phyloP scores from a whole-genome alignment of 2,888 invertebrate genomes.

The Chloroclysta siterata region DNA sequence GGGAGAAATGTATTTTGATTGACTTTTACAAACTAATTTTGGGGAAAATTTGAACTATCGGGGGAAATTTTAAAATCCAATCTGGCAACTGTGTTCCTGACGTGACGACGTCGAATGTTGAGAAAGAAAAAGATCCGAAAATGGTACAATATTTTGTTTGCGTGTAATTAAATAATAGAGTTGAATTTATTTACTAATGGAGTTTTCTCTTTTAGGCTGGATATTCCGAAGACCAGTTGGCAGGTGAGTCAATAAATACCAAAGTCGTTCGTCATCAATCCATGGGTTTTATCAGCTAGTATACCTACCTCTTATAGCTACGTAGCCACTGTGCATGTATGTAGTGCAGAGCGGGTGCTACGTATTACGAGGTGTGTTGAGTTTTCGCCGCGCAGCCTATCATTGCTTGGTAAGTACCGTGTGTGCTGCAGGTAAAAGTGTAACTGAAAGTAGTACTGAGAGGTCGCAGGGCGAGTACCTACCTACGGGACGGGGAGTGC shows the following conservation, averaged over 20 bases:
- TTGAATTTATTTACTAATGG: not conserved
- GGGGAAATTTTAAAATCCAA: too few relatives aligned
- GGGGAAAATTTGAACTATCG: too few relatives aligned
- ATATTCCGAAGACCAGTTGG: slow-evolving; percentile 95
- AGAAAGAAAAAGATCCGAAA: too few relatives aligned
- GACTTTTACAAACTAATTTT: too few relatives aligned
- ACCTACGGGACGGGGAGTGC: slow-evolving; percentile 11
- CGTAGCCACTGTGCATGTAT: not conserved
- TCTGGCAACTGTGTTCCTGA: too few relatives aligned
- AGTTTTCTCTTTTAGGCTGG: slow-evolving; percentile 87
- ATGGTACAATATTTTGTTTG: too few relatives aligned
- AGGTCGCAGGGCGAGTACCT: slow-evolving; percentile 24
- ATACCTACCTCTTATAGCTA: too few relatives aligned
- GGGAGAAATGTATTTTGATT: too few relatives aligned
- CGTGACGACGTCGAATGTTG: too few relatives aligned
- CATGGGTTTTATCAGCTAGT: not conserved
- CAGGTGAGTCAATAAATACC: slow-evolving; percentile 88
- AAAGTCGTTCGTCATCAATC: not conserved
- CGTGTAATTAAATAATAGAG: too few relatives aligned
- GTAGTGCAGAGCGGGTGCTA: not conserved
- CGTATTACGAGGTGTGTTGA: not conserved
- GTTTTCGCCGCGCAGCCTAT: not conserved
- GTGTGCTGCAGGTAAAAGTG: slow-evolving; percentile 27
- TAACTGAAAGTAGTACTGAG: slow-evolving; percentile 21
- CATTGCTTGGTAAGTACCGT: slow-evolving; percentile 2